Percentiles rank a stretch among this genome's conserved stretches.
Evolutionary conservation across 2,113 vertebrate species (phyloP).

Genomic region (Ptilonorhynchus violaceus): DNA sequence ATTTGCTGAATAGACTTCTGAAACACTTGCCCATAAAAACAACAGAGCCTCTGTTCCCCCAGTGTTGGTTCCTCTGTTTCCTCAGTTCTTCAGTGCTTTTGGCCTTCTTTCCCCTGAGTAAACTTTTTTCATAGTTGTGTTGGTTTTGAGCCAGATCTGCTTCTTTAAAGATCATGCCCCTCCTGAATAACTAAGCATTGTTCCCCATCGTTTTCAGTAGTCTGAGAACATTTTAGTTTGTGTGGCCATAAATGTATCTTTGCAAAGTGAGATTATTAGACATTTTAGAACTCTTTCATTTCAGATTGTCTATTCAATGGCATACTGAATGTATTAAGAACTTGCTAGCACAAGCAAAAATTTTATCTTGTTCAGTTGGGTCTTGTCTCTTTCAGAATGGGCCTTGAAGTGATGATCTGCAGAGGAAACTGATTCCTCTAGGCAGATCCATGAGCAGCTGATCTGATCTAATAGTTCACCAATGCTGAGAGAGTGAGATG

Average conservation of each 20-base stretch:
- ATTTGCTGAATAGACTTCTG: constrained; percentile 37
- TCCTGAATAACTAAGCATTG: neutral
- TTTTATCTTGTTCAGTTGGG: neutral
- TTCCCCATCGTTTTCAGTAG: neutral
- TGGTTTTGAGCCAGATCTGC: constrained; percentile 48
- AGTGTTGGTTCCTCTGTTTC: constrained; percentile 27
- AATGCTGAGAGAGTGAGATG: neutral
- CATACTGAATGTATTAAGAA: neutral
- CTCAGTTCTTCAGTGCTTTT: constrained; percentile 12
- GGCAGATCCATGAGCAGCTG: neutral
- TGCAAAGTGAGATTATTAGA: neutral
- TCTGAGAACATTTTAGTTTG: constrained; percentile 15
- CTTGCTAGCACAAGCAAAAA: constrained; percentile 26
- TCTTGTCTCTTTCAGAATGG: constrained; percentile 32
- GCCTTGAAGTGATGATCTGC: neutral
- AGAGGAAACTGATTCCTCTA: neutral
- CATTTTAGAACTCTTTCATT: neutral
- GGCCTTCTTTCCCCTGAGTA: constrained; percentile 37
- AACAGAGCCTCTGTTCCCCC: constrained; percentile 56
- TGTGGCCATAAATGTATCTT: neutral
- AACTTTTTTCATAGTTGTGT: constrained; percentile 42
- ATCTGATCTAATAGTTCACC: neutral
- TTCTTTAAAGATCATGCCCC: neutral
- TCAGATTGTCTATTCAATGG: neutral
- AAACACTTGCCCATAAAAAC: constrained; percentile 25